Base-by-base conservation (phyloP, 23 tunicate genomes). In the Phallusia fumigata region DNA sequence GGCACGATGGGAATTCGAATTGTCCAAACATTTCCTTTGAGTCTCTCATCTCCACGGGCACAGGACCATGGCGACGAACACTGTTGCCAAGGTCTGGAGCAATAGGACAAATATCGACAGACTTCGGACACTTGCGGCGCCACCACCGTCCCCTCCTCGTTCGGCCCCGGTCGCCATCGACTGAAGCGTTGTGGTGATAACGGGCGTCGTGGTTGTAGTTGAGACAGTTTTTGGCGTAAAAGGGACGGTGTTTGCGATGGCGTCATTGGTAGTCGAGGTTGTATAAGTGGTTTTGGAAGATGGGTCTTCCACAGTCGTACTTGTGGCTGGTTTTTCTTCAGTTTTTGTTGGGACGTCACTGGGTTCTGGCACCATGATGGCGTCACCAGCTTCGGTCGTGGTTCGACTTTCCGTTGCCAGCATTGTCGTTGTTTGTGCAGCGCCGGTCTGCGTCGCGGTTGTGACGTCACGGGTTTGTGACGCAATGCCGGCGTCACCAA, bases 261-360 rank as follows among this genome's bases (percentile, higher is more conserved):
- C 69, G 16, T 58, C 69, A 58, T 58, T 16, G n/a, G n/a, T n/a
- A n/a, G n/a, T n/a, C n/a, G n/a, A n/a, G n/a, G n/a, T n/a, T n/a
- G n/a, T n/a, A n/a, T n/a, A 21, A 16, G 28, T 24, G 69, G 26
- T 16, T 21, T 58, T 5, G 3, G 69, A 24, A 5, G 69, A 6
- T 11, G 69, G 2, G 13, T 6, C 69, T 58, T 58, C 69, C 3
- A 13, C 11, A 22, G 69, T 13, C 16, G 69, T 58, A 21, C 36
- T 51, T 15, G 83, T 51, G 52, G 16, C n/a, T n/a, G n/a, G n/a
- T n/a, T n/a, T n/a, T n/a, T n/a, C n/a, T n/a, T n/a, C n/a, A n/a
- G n/a, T n/a, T n/a, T n/a, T n/a, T n/a, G n/a, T 44, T 22, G 77
- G 32, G 77, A 73, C 33, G 40, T 75, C 64, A 19, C 77, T 65